These are phyloP conservation scores for Phlogophora meticulosa DNA, from an alignment of 2,888 invertebrate genomes.

Conservation along the genomic window DNA sequence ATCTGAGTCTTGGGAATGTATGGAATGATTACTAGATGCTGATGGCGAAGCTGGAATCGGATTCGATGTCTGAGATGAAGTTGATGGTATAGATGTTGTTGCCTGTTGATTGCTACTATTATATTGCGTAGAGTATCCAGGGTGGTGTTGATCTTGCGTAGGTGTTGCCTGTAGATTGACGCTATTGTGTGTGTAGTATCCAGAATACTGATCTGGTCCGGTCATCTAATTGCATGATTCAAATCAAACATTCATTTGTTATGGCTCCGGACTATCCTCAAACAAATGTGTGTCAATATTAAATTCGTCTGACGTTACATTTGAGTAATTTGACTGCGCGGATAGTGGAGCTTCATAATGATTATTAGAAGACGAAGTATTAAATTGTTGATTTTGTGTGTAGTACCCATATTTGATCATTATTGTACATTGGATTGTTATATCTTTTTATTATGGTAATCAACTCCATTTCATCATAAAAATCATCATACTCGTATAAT, in stretches of 20 bases:
- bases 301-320: conserved; percentile 28
- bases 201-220: too few relatives aligned
- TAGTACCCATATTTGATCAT: conserved; percentile 34
- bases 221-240: too few relatives aligned
- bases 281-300: conserved; percentile 31
- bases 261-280: conserved; percentile 22
- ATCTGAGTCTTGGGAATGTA: too few relatives aligned
- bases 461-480: conserved; percentile 27
- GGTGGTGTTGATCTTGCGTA: too few relatives aligned
- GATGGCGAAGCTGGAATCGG: too few relatives aligned
- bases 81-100: too few relatives aligned
- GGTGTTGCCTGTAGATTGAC: too few relatives aligned
- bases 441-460: conserved; percentile 29
- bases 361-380: conserved; percentile 23
- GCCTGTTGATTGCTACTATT: too few relatives aligned
- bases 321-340: conserved; percentile 29
- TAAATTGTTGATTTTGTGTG: conserved; percentile 28
- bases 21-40: too few relatives aligned
- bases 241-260: conserved; percentile 10
- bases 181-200: too few relatives aligned
- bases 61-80: too few relatives aligned
- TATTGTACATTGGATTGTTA: conserved; percentile 27
- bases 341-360: conserved; percentile 22
- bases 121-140: too few relatives aligned
- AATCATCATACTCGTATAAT: conserved; percentile 34